Base-by-base conservation (phyloP, 2,888 invertebrate species). In the Thymelicus sylvestris region DNA sequence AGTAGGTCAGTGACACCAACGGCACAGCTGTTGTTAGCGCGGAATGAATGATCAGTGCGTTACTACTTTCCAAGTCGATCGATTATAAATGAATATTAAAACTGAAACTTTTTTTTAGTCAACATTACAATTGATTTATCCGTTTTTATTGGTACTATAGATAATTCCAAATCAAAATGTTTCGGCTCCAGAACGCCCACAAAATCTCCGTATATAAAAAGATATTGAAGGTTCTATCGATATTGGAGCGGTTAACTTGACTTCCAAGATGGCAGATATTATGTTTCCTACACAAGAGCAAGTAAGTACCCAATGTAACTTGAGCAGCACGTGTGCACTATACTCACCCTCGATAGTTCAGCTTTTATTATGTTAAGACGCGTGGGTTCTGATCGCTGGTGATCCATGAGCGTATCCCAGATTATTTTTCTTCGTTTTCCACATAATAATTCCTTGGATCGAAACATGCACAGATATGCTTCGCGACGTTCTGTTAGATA, bases 391-490 rank as follows among this genome's bases (percentile, higher is more conserved):
- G 47, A 65, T 44, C 24, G 24, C 41, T 41, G 70, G 19, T 59
- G 64, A 59, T 69, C 59, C 63, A 19, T 12, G 60, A 65, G 50
- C 48, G 39, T 60, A 65, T 41, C 60, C 57, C 65, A 65, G 59
- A 65, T 70, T 70, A 64, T 65, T 60, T 70, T 73, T 82, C 84
- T 83, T 81, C 80, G 80, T 77, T 78, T 87, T 85, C 82, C 82
- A 82, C 84, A 84, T 84, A 83, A 86, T 85, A 86, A 83, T 85
- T 80, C 75, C 76, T 80, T 86, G 85, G 86, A 88, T 85, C 81
- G 82, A 81, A 82, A 83, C 80, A 81, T 69, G 67, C 73, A 71
- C 72, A 67, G 64, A 64, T 64, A 64, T 41, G 59, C 63, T 63
- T 63, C 3, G 6, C 44, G 39, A 64, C 47, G 50, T 65, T 50